Evolutionary conservation across 2,797 vertebrate species (phyloP), one percentile per base, ranked within the genome.

Genomic region (Enteromius fasciolatus): DNA sequence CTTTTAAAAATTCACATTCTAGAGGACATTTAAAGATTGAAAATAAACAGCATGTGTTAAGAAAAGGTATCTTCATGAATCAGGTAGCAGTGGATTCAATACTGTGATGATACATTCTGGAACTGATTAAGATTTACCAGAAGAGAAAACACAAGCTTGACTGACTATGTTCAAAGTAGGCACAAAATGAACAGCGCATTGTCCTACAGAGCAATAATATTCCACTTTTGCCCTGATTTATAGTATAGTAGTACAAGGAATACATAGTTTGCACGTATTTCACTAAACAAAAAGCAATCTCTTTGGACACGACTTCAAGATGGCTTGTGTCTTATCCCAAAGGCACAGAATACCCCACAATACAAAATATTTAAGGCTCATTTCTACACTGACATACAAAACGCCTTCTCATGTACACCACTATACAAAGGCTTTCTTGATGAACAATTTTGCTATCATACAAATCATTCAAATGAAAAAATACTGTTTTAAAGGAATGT

Each of bases 401-500:
- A 86, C 31, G 54, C 72, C 63, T 54, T 41, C 17, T 84, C 59
- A 59, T 68, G 18, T 82, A 78, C 82, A 86, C 68, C 59, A 80
- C 79, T 73, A 88, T 88, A 91, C 80, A 90, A 85, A 87, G 67
- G 11, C 57, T 82, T 46, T 66, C 59, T 17, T 39, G 31, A 57
- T 25, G 12, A 82, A 83, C 70, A 46, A 81, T 66, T 46, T 57
- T 70, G 25, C 52, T 88, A 69, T 89, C 88, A 63, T 86, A 89
- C 88, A 93, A 78, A 82, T 64, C 74, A 88, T 79, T 52, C 79
- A 86, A 87, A 81, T 85, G 1, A 73, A 77, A 82, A 84, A 90
- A 82, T 72, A 88, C 70, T 76, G 69, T 59, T 72, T 87, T 89
- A 84, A n/a, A 92, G 54, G 90, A 92, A 91, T 57, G 85, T 90